Percentiles rank a stretch among this genome's conserved stretches.
phyloP scores from a whole-genome alignment of 2,113 vertebrate species.

The Genyomyrus donnyi region DNA sequence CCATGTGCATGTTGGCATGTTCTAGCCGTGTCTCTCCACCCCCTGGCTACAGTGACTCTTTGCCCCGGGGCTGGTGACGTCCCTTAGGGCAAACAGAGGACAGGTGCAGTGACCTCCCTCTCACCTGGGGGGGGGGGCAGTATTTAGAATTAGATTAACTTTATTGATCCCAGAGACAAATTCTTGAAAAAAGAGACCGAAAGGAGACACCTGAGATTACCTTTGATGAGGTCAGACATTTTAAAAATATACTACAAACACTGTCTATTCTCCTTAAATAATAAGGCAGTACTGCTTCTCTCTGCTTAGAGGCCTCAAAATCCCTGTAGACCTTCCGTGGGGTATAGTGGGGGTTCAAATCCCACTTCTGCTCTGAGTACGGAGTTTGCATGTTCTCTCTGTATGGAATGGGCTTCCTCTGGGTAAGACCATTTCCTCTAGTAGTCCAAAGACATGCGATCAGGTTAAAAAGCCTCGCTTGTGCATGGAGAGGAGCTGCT shows the following conservation, averaged over 20 bases:
- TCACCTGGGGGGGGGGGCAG: not conserved
- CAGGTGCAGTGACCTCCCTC: constrained; percentile 16
- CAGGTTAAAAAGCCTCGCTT: too few relatives aligned
- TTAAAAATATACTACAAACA: not conserved
- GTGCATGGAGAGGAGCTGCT: too few relatives aligned
- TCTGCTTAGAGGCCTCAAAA: not conserved
- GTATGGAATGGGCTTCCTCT: not conserved
- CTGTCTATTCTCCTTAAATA: not conserved
- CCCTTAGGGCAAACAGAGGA: constrained; percentile 18
- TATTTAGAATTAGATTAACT: not conserved
- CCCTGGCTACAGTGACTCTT: constrained; percentile 29
- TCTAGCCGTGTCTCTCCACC: constrained; percentile 5
- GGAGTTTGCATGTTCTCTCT: not conserved
- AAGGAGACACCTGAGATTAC: not conserved
- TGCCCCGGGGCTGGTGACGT: not conserved
- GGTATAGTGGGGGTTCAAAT: not conserved
- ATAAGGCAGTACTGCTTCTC: not conserved
- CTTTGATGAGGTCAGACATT: not conserved
- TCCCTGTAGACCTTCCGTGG: not conserved
- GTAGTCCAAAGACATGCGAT: too few relatives aligned
- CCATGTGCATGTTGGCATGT: not conserved
- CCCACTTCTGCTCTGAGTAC: not conserved
- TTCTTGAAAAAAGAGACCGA: not conserved
- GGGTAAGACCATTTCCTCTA: too few relatives aligned
- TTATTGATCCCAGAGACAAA: not conserved